Evolutionary conservation across 2,113 vertebrate genomes (phyloP).

Genomic region (Nycticebus coucang): DNA sequence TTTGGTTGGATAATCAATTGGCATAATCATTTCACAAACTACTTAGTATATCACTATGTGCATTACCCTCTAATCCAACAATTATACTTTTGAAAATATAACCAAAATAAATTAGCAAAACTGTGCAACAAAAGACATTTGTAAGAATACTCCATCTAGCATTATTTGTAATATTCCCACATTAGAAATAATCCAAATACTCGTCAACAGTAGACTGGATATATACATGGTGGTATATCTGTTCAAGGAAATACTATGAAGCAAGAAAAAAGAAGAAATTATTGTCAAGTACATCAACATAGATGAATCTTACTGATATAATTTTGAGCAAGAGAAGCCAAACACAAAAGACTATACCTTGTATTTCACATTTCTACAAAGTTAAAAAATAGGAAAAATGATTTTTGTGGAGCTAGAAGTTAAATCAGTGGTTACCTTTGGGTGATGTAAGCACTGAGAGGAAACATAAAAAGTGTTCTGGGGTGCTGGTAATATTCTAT

Average conservation of each 20-base stretch:
- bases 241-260: neutral
- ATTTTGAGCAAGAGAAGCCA: slow-evolving; percentile 17
- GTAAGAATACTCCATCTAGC: neutral
- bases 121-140: neutral
- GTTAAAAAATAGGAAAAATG: neutral
- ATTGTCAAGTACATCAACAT: neutral
- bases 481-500: neutral
- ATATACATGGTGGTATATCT: neutral
- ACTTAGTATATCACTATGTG: neutral
- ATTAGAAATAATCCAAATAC: neutral
- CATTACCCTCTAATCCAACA: neutral
- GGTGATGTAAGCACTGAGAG: neutral
- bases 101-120: neutral
- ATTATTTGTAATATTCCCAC: neutral
- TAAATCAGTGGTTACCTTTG: neutral
- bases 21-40: neutral
- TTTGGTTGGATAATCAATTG: neutral
- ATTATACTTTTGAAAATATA: neutral
- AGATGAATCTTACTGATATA: neutral
- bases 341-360: neutral
- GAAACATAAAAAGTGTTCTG: neutral
- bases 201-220: neutral
- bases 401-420: neutral
- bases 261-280: neutral
- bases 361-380: neutral